Conservation (phyloP, 2,113 vertebrate species). For the Sinocyclocheilus rhinocerous region DNA sequence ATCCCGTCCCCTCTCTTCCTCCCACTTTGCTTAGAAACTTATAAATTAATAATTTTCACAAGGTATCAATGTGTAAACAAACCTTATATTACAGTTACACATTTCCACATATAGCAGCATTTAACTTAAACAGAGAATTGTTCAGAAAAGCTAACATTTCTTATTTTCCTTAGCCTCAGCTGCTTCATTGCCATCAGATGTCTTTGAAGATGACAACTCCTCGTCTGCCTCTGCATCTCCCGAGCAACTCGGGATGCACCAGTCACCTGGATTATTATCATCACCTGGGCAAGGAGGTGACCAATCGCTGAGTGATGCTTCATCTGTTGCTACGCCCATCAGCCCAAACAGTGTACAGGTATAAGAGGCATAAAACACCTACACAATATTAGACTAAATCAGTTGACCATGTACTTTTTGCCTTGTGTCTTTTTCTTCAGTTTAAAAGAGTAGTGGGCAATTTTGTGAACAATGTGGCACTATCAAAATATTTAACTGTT, state of each 20-base stretch:
- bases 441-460: neutral
- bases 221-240: slow-evolving; percentile 72
- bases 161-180: slow-evolving; percentile 58
- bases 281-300: slow-evolving; percentile 71
- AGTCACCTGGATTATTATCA: slow-evolving; percentile 66
- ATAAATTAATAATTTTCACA: neutral
- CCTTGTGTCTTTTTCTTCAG: neutral
- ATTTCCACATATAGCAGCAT: neutral
- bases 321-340: slow-evolving; percentile 63
- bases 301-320: slow-evolving; percentile 74
- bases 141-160: neutral
- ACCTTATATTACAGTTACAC: neutral
- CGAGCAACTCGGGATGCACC: slow-evolving; percentile 70
- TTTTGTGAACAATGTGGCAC: neutral
- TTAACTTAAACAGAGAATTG: neutral
- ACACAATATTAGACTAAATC: neutral
- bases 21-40: neutral
- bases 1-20: neutral
- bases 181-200: slow-evolving; percentile 69
- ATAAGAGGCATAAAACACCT: slow-evolving; percentile 19
- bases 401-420: neutral
- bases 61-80: neutral
- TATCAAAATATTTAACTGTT: neutral
- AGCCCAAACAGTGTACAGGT: slow-evolving; percentile 74
- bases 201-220: slow-evolving; percentile 82